Evolutionary conservation across 1,140 invertebrate species (phyloP).

Genomic region (Neodiprion lecontei): DNA sequence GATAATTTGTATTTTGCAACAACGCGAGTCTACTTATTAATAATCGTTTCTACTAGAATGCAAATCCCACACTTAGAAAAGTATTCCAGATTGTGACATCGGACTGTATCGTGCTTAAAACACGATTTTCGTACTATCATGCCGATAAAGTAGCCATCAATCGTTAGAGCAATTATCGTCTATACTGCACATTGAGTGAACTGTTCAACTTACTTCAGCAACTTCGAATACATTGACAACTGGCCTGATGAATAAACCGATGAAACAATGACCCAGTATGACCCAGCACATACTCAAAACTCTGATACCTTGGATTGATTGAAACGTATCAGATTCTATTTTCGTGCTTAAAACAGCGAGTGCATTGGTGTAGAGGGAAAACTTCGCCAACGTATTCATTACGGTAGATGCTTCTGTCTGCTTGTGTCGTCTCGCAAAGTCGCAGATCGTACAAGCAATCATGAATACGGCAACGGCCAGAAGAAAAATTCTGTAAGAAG

Average conservation of each 20-base stretch:
- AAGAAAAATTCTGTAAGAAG: conserved; percentile 18
- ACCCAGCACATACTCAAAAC: conserved; percentile 56
- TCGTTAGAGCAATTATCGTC: no score
- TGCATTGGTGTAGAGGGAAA: conserved; percentile 20
- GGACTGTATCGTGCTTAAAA: no score
- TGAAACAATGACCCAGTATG: conserved; percentile 50
- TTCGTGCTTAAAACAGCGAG: conserved; percentile 36
- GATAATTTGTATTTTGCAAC: no score
- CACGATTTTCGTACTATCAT: no score
- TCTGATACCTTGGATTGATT: conserved; percentile 49
- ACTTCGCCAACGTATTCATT: conserved; percentile 23
- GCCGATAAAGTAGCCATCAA: no score
- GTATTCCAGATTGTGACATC: no score
- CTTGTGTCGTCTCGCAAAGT: conserved; percentile 8
- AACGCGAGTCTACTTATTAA: no score
- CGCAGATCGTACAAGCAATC: conserved; percentile 21
- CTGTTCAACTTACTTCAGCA: conserved; percentile 20
- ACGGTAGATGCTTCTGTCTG: not conserved
- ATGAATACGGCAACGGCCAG: conserved; percentile 16
- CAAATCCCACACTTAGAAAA: no score
- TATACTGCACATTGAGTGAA: no score
- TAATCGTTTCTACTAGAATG: no score
- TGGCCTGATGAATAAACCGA: conserved; percentile 26
- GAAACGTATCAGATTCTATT: conserved; percentile 26
- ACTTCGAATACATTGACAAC: conserved; percentile 29